These are phyloP conservation scores for Rhinolophus sinicus DNA, from an alignment of 2,113 vertebrate genomes.

Conservation along the genomic window DNA sequence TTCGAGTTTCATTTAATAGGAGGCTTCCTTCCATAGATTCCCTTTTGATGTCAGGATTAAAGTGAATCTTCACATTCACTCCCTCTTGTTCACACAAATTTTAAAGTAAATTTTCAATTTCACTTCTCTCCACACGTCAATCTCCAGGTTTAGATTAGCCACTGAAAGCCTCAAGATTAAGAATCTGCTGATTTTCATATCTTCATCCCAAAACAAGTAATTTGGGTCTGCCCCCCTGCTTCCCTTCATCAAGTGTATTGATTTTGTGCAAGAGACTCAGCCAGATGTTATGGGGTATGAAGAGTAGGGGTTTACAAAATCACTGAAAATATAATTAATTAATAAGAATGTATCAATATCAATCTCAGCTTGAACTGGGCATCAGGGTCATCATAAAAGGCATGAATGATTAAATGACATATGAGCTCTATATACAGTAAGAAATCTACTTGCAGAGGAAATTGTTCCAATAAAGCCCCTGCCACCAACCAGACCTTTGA, in stretches of 20 bases:
- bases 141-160: background rate
- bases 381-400: background rate
- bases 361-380: background rate
- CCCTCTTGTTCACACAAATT: background rate
- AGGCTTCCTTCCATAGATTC: background rate
- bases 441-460: background rate
- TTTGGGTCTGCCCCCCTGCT: background rate
- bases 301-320: background rate
- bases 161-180: background rate
- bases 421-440: background rate
- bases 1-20: slow-evolving; percentile 33
- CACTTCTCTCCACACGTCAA: background rate
- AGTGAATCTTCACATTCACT: background rate
- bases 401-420: background rate
- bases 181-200: background rate
- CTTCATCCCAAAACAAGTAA: slow-evolving; percentile 1
- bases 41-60: slow-evolving; percentile 35
- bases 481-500: background rate
- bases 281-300: background rate
- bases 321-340: background rate
- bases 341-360: background rate
- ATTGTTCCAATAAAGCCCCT: background rate
- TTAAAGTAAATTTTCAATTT: background rate
- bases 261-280: background rate
- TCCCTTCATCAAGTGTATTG: background rate